Evolutionary conservation across 2,888 invertebrate genomes (phyloP), one percentile per base, ranked within the genome.

Genomic region (Ferrisia virgata): DNA sequence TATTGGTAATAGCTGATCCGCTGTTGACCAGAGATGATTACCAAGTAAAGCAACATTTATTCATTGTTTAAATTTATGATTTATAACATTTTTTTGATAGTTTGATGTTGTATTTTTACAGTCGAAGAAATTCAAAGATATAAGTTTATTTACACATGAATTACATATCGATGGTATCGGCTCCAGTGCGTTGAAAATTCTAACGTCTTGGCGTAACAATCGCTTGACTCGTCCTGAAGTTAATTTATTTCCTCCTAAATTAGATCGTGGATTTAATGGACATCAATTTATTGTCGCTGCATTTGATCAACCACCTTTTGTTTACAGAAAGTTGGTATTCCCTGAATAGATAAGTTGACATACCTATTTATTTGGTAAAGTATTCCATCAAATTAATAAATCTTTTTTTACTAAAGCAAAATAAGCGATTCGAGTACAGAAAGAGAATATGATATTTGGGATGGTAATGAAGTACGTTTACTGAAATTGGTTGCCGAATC

Each of bases 81-180:
- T 15, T 58, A 58, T 22, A 64, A 64, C 25, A 64, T 22, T n/a
- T n/a, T 2, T 72, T 72, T 72, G 28, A n/a, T 28, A n/a, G n/a
- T 15, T 9, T 31, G 9, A 79, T 40, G 5, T 36, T 28, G 18
- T 25, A 82, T n/a, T 69, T 78, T 79, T 31, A 78, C 69, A 9
- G 11, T 79, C 83, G 76, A 79, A 79, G 79, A 53, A 53, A 53
- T 28, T 81, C 9, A 79, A 22, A n/a, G 93, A 93, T 89, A 90
- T 92, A 0, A 92, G 94, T 86, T 88, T 95, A 80, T 94, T 93
- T 87, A 94, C 94, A 0, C 94, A 95, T 87, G 91, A 91, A 86
- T 88, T 95, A 58, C 94, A 92, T 87, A 90, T 91, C 0, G 94
- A 94, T 88, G 94, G 94, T 2, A 89, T 94, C 86, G 94, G 94